Evolutionary conservation across 2,113 vertebrate species (phyloP), one percentile per base, ranked within the genome.

Genomic region (Acrocephalus kingi): DNA sequence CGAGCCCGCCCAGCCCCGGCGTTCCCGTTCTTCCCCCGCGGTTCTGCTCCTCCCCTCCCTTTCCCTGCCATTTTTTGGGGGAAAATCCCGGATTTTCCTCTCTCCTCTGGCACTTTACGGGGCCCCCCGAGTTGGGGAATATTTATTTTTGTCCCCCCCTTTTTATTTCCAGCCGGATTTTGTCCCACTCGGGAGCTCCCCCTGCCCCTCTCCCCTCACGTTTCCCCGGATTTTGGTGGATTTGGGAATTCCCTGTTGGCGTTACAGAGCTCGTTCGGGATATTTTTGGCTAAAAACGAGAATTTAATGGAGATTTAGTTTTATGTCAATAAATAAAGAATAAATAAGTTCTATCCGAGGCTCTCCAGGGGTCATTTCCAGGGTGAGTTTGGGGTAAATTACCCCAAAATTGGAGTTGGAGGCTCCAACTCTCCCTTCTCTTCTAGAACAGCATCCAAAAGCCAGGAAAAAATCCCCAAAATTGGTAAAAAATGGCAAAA

Each of bases 281-380:
- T 97, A 97, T 96, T 96, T 97, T 97, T 97, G 84, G 94, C 91
- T 96, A 93, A 90, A 93, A 92, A 84, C 9, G 33, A 84, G 73
- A 93, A 86, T 87, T 89, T 92, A 97, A 93, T 14, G 93, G 87
- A 96, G 78, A 96, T 97, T 94, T 97, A 96, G 94, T 97, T 97
- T 97, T 96, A 94, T 5, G 84, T 89, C 55, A 15, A 92, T 48
- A 76, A 94, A 94, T 83, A 72, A 93, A 94, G 45, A 76, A 51
- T 76, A 59, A 86, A 76, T 54, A 58, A 51, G 19, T 85, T 75
- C 71, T 66, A 56, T 12, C 15, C 13, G 1, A 66, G 69, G 51
- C 28, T 84, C 59, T 39, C 37, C 37, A 39, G 37, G 19, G 58
- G 11, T 18, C 1, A 1, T 23, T 61, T n/a, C 80, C 19, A 22